Evolutionary conservation across 2,797 vertebrate species (phyloP).

Genomic region (Chlorospingus semifuscus): DNA sequence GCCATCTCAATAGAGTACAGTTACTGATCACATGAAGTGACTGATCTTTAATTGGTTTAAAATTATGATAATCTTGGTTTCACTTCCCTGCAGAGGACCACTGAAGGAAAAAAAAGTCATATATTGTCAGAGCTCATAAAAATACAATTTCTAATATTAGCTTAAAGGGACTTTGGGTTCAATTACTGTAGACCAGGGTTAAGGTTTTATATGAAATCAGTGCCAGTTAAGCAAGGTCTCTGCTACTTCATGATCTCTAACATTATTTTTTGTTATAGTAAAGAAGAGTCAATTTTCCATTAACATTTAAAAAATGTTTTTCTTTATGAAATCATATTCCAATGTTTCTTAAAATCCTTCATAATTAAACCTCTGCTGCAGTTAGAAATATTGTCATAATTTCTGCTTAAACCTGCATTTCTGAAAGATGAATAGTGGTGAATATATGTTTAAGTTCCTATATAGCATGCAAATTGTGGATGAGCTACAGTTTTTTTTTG

Average conservation of each 20-base stretch:
- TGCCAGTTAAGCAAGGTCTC: neutral
- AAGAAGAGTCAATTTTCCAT: neutral
- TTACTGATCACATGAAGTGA: neutral
- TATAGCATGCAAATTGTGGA: neutral
- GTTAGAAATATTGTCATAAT: neutral
- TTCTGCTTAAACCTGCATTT: neutral
- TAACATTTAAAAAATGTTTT: neutral
- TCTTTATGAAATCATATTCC: neutral
- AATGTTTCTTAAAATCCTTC: neutral
- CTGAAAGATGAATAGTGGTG: neutral
- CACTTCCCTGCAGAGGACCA: neutral
- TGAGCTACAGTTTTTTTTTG: neutral
- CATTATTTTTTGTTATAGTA: neutral
- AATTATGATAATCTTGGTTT: neutral
- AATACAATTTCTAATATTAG: neutral
- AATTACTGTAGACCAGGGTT: neutral
- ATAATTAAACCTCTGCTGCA: neutral
- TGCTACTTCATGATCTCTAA: neutral
- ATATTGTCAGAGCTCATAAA: neutral
- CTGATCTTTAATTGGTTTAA: constrained; percentile 17
- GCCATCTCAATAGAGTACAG: neutral
- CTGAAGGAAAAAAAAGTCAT: neutral
- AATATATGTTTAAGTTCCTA: neutral
- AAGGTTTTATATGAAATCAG: neutral
- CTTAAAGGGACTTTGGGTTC: neutral